phyloP scores from a whole-genome alignment of 2,797 vertebrate genomes.

The Rallus crepitans region DNA sequence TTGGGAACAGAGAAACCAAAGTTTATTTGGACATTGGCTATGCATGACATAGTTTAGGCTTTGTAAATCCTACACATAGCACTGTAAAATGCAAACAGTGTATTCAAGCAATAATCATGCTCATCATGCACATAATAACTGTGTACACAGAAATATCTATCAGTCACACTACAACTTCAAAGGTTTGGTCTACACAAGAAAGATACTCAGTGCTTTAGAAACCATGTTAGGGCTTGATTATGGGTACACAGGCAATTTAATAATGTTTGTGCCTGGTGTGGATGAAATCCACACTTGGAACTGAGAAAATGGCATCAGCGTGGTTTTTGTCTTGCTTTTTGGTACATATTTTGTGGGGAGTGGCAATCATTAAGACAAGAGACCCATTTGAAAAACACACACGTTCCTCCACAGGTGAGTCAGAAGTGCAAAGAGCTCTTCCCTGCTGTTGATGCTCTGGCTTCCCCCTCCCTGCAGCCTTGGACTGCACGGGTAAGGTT shows the following conservation, averaged over 20 bases:
- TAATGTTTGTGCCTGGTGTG: not conserved
- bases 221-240: not conserved
- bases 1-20: constrained; percentile 14
- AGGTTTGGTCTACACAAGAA: not conserved
- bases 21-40: constrained; percentile 54
- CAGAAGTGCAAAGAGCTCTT: not conserved
- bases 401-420: not conserved
- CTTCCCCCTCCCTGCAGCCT: not conserved
- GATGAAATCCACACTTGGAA: not conserved
- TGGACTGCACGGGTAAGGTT: not conserved
- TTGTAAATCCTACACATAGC: constrained; percentile 27
- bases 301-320: not conserved
- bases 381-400: not conserved
- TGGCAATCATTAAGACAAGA: not conserved
- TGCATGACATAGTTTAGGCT: not conserved
- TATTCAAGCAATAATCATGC: constrained; percentile 11
- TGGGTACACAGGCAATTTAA: not conserved
- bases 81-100: constrained; percentile 47
- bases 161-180: not conserved
- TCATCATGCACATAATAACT: not conserved
- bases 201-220: not conserved
- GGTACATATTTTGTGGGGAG: rapidly evolving
- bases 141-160: not conserved
- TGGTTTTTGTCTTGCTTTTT: not conserved
- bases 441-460: rapidly evolving